Evolutionary conservation across 2,113 vertebrate species (phyloP).

Genomic region (Cairina moschata): DNA sequence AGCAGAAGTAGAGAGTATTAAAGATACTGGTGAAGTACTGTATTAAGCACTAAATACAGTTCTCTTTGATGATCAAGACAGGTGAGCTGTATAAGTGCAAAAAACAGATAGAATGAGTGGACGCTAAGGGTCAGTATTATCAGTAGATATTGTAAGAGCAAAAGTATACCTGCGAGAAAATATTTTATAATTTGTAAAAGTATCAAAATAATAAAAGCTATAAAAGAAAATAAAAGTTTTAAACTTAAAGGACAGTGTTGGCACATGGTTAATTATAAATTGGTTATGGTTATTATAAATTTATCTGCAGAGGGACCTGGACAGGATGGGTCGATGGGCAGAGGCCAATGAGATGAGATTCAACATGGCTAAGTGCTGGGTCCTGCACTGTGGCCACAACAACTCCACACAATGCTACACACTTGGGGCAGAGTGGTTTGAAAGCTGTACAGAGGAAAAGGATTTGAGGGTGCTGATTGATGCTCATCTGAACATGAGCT

Average conservation of each 20-base stretch:
- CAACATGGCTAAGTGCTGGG: too few relatives aligned
- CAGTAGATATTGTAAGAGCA: neutral
- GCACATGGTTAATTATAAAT: neutral
- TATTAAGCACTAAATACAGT: neutral
- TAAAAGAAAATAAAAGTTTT: neutral
- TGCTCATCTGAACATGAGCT: too few relatives aligned
- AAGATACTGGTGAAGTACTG: neutral
- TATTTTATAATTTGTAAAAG: neutral
- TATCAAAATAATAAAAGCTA: neutral
- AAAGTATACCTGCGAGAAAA: neutral
- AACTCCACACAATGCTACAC: too few relatives aligned
- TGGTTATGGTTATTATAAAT: too few relatives aligned
- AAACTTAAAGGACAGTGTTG: neutral
- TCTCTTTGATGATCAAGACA: neutral
- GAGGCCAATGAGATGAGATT: too few relatives aligned
- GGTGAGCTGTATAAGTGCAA: neutral
- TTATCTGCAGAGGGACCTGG: neutral
- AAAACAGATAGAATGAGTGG: neutral
- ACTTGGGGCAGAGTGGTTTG: too few relatives aligned
- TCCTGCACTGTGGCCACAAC: too few relatives aligned
- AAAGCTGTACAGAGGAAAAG: too few relatives aligned
- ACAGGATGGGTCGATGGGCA: too few relatives aligned
- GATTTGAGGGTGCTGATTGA: too few relatives aligned
- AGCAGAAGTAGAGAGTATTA: neutral
- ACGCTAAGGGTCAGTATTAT: neutral